Percentiles rank a stretch among this genome's conserved stretches.
phyloP scores from a whole-genome alignment of 1,140 invertebrate genomes.

The Nilaparvata lugens region DNA sequence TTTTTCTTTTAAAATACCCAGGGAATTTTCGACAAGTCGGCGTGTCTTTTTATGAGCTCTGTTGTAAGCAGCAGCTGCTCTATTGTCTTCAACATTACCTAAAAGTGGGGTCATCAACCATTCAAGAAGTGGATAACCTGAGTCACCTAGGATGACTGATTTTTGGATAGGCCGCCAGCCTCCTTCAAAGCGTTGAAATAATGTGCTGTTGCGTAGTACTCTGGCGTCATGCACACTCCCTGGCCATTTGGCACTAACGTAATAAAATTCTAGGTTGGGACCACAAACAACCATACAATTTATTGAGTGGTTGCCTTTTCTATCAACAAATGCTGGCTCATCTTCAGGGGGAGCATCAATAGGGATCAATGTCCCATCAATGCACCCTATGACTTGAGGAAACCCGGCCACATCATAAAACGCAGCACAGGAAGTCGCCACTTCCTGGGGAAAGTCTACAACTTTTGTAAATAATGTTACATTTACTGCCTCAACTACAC shows the following conservation, averaged over 20 bases:
- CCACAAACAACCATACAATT: slow-evolving; percentile 6
- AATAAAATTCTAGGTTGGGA: slow-evolving; percentile 5
- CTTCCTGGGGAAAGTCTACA: slow-evolving; percentile 19
- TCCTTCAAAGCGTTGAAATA: neutral
- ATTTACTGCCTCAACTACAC: slow-evolving; percentile 17
- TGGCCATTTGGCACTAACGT: slow-evolving; percentile 12
- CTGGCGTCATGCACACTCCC: slow-evolving; percentile 16
- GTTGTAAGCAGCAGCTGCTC: slow-evolving; percentile 1
- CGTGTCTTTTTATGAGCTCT: slow-evolving; percentile 21
- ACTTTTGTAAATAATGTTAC: slow-evolving; percentile 17
- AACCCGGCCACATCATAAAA: slow-evolving; percentile 11
- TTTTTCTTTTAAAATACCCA: slow-evolving; percentile 25
- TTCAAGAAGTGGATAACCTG: slow-evolving; percentile 19
- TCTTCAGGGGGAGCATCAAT: neutral
- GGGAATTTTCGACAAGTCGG: slow-evolving; percentile 22
- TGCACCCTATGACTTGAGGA: neutral
- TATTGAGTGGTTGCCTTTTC: slow-evolving; percentile 6
- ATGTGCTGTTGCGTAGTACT: slow-evolving; percentile 5
- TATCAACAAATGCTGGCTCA: neutral
- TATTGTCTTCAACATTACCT: neutral
- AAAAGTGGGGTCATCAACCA: slow-evolving; percentile 21
- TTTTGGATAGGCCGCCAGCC: slow-evolving; percentile 20
- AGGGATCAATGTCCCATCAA: slow-evolving; percentile 1
- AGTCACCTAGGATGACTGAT: slow-evolving; percentile 16
- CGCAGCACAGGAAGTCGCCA: neutral